Conservation (phyloP, 2,113 vertebrate species). For the Mormoops blainvillei region DNA sequence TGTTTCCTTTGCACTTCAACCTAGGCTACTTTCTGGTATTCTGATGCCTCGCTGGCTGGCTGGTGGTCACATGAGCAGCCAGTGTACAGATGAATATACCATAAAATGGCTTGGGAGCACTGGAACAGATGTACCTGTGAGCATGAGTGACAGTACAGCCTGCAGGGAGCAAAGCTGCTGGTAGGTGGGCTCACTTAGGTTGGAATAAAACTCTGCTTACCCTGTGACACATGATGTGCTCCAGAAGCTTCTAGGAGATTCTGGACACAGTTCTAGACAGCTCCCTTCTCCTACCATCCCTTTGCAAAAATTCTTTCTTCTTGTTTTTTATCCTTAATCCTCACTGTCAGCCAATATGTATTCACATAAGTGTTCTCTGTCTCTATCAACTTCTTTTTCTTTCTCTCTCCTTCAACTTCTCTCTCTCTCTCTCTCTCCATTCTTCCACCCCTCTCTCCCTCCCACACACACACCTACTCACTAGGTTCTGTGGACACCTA, state of each 20-base stretch:
- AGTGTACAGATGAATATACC: background rate
- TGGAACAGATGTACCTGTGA: background rate
- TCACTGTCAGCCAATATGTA: background rate
- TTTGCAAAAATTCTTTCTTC: constrained; percentile 9
- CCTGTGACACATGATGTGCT: background rate
- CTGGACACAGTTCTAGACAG: background rate
- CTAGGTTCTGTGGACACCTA: background rate
- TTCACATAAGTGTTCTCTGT: background rate
- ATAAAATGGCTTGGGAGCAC: background rate
- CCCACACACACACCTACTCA: background rate
- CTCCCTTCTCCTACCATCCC: background rate
- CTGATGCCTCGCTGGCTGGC: background rate
- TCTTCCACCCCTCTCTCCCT: background rate
- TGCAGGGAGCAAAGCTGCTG: background rate
- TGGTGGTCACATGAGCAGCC: background rate
- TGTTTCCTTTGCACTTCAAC: constrained; percentile 46
- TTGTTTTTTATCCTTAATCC: background rate
- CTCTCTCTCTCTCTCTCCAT: background rate
- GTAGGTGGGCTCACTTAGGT: background rate
- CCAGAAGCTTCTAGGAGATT: constrained; percentile 31
- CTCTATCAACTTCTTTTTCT: background rate
- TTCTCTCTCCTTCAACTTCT: too few relatives aligned
- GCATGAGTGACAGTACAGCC: background rate
- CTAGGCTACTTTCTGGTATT: background rate
- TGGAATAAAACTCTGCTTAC: constrained; percentile 9